Percentiles rank a stretch among this genome's conserved stretches.
Evolutionary conservation across 1,140 invertebrate genomes (phyloP).

Genomic region (Trichonephila clavata): DNA sequence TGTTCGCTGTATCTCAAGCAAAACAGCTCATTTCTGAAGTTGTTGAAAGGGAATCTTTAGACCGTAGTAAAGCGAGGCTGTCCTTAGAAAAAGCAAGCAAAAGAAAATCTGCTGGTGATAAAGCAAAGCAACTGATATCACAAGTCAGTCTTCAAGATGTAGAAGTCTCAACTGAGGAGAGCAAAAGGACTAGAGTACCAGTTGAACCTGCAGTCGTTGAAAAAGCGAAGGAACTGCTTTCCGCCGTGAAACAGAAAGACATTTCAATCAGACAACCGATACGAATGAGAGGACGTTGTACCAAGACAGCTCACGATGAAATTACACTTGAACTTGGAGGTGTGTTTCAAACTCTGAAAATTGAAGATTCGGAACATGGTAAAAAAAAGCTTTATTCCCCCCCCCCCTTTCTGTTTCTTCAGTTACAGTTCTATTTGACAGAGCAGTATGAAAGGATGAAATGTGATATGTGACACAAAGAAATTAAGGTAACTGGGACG

Average conservation of each 20-base stretch:
- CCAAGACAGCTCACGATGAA: too few relatives aligned
- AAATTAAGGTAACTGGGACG: too few relatives aligned
- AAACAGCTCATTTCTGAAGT: neutral
- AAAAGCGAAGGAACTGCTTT: neutral
- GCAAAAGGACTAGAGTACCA: neutral
- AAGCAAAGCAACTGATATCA: neutral
- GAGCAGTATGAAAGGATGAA: too few relatives aligned
- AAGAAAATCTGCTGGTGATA: neutral
- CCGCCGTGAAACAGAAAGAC: neutral
- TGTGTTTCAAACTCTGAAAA: too few relatives aligned
- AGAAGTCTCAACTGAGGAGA: neutral
- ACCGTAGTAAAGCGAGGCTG: neutral
- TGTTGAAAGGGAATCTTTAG: neutral
- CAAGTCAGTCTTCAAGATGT: neutral
- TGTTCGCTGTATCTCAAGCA: neutral
- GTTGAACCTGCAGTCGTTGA: too few relatives aligned
- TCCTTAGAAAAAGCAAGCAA: neutral
- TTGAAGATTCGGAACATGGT: neutral
- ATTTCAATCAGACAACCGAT: neutral
- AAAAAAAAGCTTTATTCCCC: neutral
- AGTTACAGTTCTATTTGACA: too few relatives aligned
- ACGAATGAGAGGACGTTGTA: neutral
- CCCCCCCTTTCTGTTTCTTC: too few relatives aligned
- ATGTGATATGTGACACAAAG: too few relatives aligned
- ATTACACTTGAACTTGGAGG: too few relatives aligned